Conservation (phyloP, 2,797 vertebrate species). For the Semotilus atromaculatus region DNA sequence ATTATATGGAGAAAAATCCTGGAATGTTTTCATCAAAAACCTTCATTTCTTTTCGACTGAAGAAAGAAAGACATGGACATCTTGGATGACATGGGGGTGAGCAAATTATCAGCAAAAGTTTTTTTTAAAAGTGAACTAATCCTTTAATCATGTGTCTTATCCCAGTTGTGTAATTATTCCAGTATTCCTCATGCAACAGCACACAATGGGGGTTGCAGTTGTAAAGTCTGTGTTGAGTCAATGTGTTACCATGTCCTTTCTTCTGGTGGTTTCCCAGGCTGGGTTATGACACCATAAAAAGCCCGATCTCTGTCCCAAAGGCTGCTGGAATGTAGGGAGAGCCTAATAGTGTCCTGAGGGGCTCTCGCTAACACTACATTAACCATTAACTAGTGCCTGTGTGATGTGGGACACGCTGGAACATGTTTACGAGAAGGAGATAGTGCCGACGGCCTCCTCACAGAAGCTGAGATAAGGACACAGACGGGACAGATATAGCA, state of each 20-base stretch:
- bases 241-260: slow-evolving; percentile 15
- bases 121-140: too few relatives aligned
- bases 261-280: slow-evolving; percentile 32
- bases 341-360: slow-evolving; percentile 55
- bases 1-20: too few relatives aligned
- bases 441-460: slow-evolving; percentile 57
- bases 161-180: not conserved
- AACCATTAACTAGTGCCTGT: slow-evolving; percentile 57
- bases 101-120: too few relatives aligned
- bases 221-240: slow-evolving; percentile 16
- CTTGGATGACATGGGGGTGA: too few relatives aligned
- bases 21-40: too few relatives aligned
- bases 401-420: slow-evolving; percentile 50
- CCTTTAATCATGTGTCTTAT: too few relatives aligned
- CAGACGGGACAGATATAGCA: slow-evolving; percentile 56
- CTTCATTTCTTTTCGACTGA: too few relatives aligned
- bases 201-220: slow-evolving; percentile 5
- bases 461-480: slow-evolving; percentile 72
- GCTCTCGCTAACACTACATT: slow-evolving; percentile 51
- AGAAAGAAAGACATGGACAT: too few relatives aligned
- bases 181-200: not conserved
- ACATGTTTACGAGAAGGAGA: slow-evolving; percentile 66
- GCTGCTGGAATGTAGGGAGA: slow-evolving; percentile 34
- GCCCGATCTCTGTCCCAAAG: slow-evolving; percentile 43
- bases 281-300: slow-evolving; percentile 36